phyloP scores from a whole-genome alignment of 2,888 invertebrate species.

The Chrysolina haemoptera region DNA sequence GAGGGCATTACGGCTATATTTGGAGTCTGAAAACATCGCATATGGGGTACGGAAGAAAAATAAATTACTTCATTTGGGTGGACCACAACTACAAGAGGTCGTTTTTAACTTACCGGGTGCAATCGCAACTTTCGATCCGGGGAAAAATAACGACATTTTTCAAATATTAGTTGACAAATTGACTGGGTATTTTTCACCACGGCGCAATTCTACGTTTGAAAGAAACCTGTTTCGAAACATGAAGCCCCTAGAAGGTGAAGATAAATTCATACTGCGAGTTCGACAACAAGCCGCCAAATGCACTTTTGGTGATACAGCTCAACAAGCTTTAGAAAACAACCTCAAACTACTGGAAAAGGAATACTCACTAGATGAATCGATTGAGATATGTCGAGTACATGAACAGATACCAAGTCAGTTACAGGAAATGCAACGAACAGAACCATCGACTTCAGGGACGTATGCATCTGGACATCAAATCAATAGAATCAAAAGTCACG shows the following conservation, averaged over 20 bases:
- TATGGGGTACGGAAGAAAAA: conserved; percentile 50
- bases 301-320: conserved; percentile 53
- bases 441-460: too few relatives aligned
- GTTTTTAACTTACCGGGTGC: conserved; percentile 56
- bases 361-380: conserved; percentile 34
- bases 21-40: conserved; percentile 54
- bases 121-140: conserved; percentile 43
- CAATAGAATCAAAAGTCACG: conserved; percentile 14
- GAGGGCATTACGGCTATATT: conserved; percentile 53
- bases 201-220: conserved; percentile 59
- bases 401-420: too few relatives aligned
- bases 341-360: conserved; percentile 50
- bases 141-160: conserved; percentile 50
- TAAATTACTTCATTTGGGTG: conserved; percentile 57
- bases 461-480: too few relatives aligned
- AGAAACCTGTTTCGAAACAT: conserved; percentile 56
- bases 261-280: conserved; percentile 56
- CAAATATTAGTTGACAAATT: conserved; percentile 52
- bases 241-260: conserved; percentile 55
- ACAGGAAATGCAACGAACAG: too few relatives aligned
- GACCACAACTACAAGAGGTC: conserved; percentile 55
- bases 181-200: conserved; percentile 57
- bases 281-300: conserved; percentile 59
- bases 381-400: too few relatives aligned
- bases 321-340: conserved; percentile 49